These are phyloP conservation scores for Vombatus ursinus DNA, from an alignment of 2,113 vertebrate genomes.

Conservation along the genomic window DNA sequence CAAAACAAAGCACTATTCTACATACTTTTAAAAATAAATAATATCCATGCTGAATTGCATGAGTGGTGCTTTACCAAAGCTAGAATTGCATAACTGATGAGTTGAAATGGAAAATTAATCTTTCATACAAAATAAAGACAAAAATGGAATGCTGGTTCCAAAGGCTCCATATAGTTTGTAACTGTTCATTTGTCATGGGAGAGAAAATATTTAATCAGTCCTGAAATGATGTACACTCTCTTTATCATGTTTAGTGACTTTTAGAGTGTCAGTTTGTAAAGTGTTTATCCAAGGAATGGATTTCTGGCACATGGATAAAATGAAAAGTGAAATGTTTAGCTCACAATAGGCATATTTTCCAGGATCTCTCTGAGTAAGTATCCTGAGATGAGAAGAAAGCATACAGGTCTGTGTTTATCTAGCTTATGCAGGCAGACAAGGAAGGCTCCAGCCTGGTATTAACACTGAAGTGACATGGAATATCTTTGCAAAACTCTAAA, in stretches of 20 bases:
- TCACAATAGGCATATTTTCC: slow-evolving; percentile 83
- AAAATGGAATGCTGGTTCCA: slow-evolving; percentile 75
- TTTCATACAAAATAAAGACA: slow-evolving; percentile 78
- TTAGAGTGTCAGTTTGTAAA: slow-evolving; percentile 85
- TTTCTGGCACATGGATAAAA: slow-evolving; percentile 86
- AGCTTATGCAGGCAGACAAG: slow-evolving; percentile 88
- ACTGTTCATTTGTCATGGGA: slow-evolving; percentile 82
- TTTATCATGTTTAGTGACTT: slow-evolving; percentile 85
- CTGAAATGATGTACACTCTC: slow-evolving; percentile 81
- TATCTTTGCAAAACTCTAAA: slow-evolving; percentile 91
- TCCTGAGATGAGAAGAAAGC: slow-evolving; percentile 84
- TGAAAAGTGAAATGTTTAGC: slow-evolving; percentile 86
- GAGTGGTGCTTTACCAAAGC: slow-evolving; percentile 74
- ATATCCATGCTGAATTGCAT: slow-evolving; percentile 64
- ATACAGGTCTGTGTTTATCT: slow-evolving; percentile 91
- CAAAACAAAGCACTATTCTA: slow-evolving; percentile 7
- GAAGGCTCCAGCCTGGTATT: slow-evolving; percentile 93
- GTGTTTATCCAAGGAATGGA: slow-evolving; percentile 86
- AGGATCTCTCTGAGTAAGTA: slow-evolving; percentile 82
- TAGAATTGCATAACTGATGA: slow-evolving; percentile 79
- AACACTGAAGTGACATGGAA: slow-evolving; percentile 89
- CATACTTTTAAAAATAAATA: slow-evolving; percentile 73
- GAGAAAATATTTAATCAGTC: slow-evolving; percentile 84
- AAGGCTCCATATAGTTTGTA: slow-evolving; percentile 71
- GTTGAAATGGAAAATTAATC: slow-evolving; percentile 84